Base-by-base conservation (phyloP, 2,888 invertebrate genomes). In the Branchipolynoe longqiensis region DNA sequence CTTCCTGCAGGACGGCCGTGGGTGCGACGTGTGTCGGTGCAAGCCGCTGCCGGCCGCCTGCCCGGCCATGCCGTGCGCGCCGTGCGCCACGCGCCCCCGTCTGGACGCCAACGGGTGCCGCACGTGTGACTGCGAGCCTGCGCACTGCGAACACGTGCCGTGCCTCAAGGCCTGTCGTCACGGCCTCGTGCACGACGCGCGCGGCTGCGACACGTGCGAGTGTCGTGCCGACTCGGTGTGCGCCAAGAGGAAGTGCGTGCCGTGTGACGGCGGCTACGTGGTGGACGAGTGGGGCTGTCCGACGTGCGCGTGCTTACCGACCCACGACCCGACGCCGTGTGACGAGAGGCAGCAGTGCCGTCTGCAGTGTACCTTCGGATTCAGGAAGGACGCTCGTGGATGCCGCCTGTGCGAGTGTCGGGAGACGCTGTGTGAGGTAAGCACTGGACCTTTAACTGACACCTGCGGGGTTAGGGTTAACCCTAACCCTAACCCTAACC, bases 311-410 rank as follows among this genome's bases (percentile, higher is more conserved):
- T 85, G 85, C 31, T 14, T 54, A 56, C 6, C 14, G 28, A 18
- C 28, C 41, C 4, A 1, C 0, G n/a, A 1, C 2, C 31, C 41
- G 14, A 6, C 28, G 6, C 4, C n/a, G 6, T 4, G 4, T 25
- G 41, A 48, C 41, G 62, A 18, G 0, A 36, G 36, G 28, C 1
- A 1, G 4, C 28, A 78, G 82, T 88, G 88, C 81, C 73, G 82
- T 48, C 56, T 87, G 41, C 58, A 62, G 40, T 88, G 88, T 85
- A 84, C 78, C 12, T 64, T 69, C 48, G 88, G 88, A 22, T 87
- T 59, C 69, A 56, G 82, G 18, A 58, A 84, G 3, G 83, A 85
- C 2, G n/a, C 25, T n/a, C 86, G 87, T 38, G 83, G 83, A 1
- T 83, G 83, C 31, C 12, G 6, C 1, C 33, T n/a, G 3, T 83